phyloP scores from a whole-genome alignment of 2,797 vertebrate genomes.

The Botia kubotai region DNA sequence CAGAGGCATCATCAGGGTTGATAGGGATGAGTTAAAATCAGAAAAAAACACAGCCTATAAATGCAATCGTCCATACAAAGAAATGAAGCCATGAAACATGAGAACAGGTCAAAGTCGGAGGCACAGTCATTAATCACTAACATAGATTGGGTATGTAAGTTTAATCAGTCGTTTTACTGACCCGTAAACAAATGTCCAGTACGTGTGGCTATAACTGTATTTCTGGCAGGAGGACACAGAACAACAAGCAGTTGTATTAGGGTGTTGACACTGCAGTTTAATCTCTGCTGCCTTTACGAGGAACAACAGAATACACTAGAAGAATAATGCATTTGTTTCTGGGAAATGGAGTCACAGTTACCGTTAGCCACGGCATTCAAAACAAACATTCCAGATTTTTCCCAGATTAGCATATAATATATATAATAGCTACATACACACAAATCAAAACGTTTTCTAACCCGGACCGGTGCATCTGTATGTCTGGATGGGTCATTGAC shows the following conservation, averaged over 20 bases:
- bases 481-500: neutral
- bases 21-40: slow-evolving; percentile 42
- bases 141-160: slow-evolving; percentile 35
- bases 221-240: slow-evolving; percentile 29
- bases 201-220: slow-evolving; percentile 26
- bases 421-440: too few relatives aligned
- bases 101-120: slow-evolving; percentile 25
- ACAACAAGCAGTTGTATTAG: slow-evolving; percentile 39
- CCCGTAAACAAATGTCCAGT: slow-evolving; percentile 23
- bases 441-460: too few relatives aligned
- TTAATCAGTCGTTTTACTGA: slow-evolving; percentile 39
- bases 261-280: slow-evolving; percentile 49
- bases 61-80: slow-evolving; percentile 27
- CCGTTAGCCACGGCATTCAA: slow-evolving; percentile 26
- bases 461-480: neutral
- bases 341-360: slow-evolving; percentile 45
- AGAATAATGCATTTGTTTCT: slow-evolving; percentile 34
- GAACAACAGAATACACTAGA: slow-evolving; percentile 37
- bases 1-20: slow-evolving; percentile 33
- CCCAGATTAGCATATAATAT: neutral
- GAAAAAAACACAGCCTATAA: slow-evolving; percentile 11
- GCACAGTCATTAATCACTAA: slow-evolving; percentile 37
- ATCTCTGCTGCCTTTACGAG: slow-evolving; percentile 33
- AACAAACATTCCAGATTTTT: slow-evolving; percentile 5
- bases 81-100: slow-evolving; percentile 31